Conservation (phyloP, 30 jellyfish, hydroid and myxozoan species). For the Aurelia aurita complex sp. Pacific region DNA sequence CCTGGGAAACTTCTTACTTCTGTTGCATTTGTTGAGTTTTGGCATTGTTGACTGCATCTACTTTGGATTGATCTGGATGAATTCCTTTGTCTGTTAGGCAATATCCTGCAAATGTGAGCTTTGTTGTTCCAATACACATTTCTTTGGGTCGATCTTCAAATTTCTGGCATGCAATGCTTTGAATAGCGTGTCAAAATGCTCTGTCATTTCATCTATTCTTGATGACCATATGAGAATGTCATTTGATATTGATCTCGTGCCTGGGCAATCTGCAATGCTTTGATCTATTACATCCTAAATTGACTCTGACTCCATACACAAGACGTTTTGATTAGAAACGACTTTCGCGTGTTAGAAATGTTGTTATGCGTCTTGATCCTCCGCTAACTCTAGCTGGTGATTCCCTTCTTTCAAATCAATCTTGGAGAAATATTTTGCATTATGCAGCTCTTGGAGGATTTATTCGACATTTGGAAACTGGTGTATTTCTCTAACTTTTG, state of each 20-base stretch:
- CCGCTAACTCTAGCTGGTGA: constrained; percentile 41
- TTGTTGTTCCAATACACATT: no score
- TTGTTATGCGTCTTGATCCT: constrained; percentile 36
- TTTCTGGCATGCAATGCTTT: constrained; percentile 23
- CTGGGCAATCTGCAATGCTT: constrained; percentile 45
- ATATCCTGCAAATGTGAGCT: no score
- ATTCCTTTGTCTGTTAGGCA: no score
- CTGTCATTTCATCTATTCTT: constrained; percentile 31
- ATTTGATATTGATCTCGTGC: constrained; percentile 43
- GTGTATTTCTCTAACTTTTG: no score
- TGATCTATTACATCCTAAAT: constrained; percentile 26
- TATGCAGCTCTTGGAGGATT: constrained; percentile 38
- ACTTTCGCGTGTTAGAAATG: background rate
- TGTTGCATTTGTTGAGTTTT: no score
- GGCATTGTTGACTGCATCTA: no score
- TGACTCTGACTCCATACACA: constrained; percentile 35
- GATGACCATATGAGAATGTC: constrained; percentile 30
- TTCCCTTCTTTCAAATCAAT: constrained; percentile 45
- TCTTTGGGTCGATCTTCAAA: constrained; percentile 3
- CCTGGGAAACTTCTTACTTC: no score
- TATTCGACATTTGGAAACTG: background rate
- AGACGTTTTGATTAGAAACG: no score
- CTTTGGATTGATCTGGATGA: no score
- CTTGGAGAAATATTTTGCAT: constrained; percentile 36
- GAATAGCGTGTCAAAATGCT: constrained; percentile 38